Evolutionary conservation across 2,888 invertebrate species (phyloP).

Genomic region (Synergus umbraculus): DNA sequence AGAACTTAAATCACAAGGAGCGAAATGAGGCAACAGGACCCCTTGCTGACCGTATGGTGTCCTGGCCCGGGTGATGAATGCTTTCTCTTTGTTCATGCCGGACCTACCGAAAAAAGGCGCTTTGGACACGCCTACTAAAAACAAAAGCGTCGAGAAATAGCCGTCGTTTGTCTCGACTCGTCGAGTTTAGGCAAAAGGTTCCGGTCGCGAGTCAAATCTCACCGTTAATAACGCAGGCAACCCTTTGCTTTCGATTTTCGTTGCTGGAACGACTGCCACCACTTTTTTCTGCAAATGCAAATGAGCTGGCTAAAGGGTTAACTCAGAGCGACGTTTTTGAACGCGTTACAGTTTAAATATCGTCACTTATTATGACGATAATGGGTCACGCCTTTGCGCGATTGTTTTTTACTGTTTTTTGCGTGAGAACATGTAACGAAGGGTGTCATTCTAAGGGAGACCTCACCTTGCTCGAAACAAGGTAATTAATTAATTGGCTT

Average conservation of each 20-base stretch:
- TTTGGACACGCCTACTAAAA: constrained; percentile 59
- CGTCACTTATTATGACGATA: constrained; percentile 71
- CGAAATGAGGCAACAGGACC: constrained; percentile 32
- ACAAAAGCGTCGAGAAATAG: constrained; percentile 56
- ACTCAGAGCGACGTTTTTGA: constrained; percentile 51
- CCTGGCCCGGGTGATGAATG: constrained; percentile 61
- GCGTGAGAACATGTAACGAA: constrained; percentile 61
- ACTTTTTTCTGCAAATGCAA: constrained; percentile 65
- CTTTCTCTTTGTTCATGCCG: constrained; percentile 60
- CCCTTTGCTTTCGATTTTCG: constrained; percentile 51
- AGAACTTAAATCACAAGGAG: constrained; percentile 22
- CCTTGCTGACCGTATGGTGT: constrained; percentile 61
- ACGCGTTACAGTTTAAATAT: constrained; percentile 75
- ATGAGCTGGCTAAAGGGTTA: constrained; percentile 72
- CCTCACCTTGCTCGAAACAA: constrained; percentile 14
- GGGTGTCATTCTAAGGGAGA: constrained; percentile 37
- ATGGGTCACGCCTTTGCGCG: constrained; percentile 73
- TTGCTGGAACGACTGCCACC: constrained; percentile 36
- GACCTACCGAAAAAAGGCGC: constrained; percentile 67
- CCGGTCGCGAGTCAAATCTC: constrained; percentile 43
- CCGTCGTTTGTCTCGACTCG: constrained; percentile 51
- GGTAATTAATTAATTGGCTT: constrained; percentile 33
- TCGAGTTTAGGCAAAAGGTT: constrained; percentile 47
- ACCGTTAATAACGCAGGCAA: constrained; percentile 38
- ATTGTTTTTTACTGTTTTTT: constrained; percentile 50